Evolutionary conservation across 2,113 vertebrate species (phyloP), one percentile per base, ranked within the genome.

Genomic region (Sarotherodon lohbergeri): DNA sequence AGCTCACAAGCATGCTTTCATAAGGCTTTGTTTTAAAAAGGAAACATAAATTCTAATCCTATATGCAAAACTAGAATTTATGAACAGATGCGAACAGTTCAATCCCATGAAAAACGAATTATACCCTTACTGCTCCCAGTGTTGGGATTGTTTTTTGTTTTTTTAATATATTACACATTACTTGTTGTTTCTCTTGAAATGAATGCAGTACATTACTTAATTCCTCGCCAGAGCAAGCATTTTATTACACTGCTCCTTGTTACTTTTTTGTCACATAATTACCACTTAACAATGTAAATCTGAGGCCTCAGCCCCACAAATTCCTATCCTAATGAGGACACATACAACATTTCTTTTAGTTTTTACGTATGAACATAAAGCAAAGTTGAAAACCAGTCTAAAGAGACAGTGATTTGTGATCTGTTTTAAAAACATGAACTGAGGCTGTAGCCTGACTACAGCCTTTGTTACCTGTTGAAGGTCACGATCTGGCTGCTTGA

Each of bases 401-500:
- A 39, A 39, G 36, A 39, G 8, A 36, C 8, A 9, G 34, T 36
- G 34, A 39, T 66, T 66, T 13, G 27, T 27, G 27, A 27, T 27
- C 27, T 13, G 34, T 66, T 66, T 66, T 66, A 39, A 66, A 66
- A 39, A 66, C 61, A 66, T 39, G 4, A 39, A 39, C 61, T 8
- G 10, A 39, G 6, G 61, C 61, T 39, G 10, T 39, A 39, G 61
- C 34, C 61, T 66, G 34, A 66, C 34, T 66, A 66, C 34, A 22
- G 61, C 34, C 19, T 39, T 66, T 66, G 61, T 66, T 13, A 66
- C 61, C 19, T 68, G 4, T 22, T 22, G 10, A 39, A 22, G 61
- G 34, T 68, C 61, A 39, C 0, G 6, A 39, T 39, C 34, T 22
- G 61, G 10, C 11, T 22, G 34, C 0, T 0, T 66, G 19, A 22